Percentiles rank a stretch among this genome's conserved stretches.
Conservation (phyloP, 2,113 vertebrate species). For the Sterna hirundo region DNA sequence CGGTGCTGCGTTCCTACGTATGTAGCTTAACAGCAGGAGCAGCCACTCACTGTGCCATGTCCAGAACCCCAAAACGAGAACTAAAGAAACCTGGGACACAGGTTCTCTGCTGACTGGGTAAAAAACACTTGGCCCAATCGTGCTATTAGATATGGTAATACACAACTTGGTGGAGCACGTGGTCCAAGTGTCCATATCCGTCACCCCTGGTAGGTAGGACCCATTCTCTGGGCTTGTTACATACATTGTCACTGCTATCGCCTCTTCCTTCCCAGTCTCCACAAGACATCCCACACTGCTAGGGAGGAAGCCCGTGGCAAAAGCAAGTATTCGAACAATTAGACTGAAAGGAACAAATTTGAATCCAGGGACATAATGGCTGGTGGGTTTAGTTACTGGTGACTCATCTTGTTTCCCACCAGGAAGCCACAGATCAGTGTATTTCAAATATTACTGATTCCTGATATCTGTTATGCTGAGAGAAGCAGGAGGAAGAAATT, state of each 20-base stretch:
- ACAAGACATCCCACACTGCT: neutral
- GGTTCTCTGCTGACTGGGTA: neutral
- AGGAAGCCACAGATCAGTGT: conserved; percentile 19
- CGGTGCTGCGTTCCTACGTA: neutral
- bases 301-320: neutral
- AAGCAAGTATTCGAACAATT: neutral
- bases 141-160: neutral
- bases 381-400: conserved; percentile 37
- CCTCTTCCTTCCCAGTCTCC: neutral
- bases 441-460: conserved; percentile 42
- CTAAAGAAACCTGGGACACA: neutral
- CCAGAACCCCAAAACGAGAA: neutral
- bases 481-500: conserved; percentile 13
- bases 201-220: neutral
- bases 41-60: neutral
- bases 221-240: neutral
- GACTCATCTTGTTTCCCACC: conserved; percentile 29
- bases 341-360: neutral
- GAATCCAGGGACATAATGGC: neutral
- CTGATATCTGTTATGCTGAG: neutral
- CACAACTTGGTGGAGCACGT: neutral
- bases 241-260: neutral
- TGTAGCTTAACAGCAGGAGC: neutral
- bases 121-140: neutral
- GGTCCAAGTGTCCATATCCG: neutral